Evolutionary conservation across 2,113 vertebrate species (phyloP).

Genomic region (Apus apus): DNA sequence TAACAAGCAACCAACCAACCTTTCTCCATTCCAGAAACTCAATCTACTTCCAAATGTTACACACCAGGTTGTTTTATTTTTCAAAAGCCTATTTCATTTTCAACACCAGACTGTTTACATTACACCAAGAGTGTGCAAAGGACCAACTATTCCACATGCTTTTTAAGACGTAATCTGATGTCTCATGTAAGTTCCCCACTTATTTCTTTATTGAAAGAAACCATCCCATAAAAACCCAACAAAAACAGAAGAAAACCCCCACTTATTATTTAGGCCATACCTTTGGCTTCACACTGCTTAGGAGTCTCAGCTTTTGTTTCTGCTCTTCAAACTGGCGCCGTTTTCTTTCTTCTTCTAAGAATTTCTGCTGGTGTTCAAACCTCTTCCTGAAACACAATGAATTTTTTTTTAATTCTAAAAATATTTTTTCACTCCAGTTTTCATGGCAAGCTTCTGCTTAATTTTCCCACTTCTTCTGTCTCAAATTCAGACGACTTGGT

Average conservation of each 20-base stretch:
- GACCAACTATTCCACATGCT: not conserved
- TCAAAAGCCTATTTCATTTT: not conserved
- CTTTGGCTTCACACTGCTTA: constrained; percentile 98
- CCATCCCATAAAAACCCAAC: not conserved
- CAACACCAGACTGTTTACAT: not conserved
- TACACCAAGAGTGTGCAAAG: not conserved
- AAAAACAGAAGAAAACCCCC: not conserved
- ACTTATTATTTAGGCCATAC: constrained; percentile 61
- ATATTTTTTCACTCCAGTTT: not conserved
- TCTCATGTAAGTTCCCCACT: not conserved
- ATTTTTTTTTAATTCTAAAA: not conserved
- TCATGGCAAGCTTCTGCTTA: not conserved
- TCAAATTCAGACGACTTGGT: not conserved
- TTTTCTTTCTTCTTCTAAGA: constrained; percentile 96
- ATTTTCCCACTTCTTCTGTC: not conserved
- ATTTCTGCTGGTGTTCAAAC: constrained; percentile 95
- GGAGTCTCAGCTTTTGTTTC: constrained; percentile 94
- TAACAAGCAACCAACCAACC: not conserved
- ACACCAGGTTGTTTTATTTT: not conserved
- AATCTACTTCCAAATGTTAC: not conserved
- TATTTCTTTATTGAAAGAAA: not conserved
- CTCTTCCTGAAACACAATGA: constrained; percentile 78
- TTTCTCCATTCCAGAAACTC: not conserved
- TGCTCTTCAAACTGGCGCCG: constrained; percentile 98
- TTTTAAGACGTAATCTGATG: not conserved